Base-by-base conservation (phyloP, 2,888 invertebrate genomes). In the Mesochorus sp. region DNA sequence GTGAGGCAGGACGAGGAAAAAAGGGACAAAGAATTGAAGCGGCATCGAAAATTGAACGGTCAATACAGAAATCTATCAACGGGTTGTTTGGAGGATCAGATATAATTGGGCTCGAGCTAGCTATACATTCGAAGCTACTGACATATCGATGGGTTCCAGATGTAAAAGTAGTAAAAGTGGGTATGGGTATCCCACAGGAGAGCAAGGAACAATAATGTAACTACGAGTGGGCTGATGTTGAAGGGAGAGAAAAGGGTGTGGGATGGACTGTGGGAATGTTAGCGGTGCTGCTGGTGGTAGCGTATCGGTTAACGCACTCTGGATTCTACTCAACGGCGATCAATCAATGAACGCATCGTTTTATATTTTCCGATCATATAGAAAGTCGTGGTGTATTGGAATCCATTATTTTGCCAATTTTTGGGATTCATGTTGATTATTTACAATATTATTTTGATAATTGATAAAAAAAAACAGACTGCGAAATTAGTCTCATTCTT, bases 1-100 rank as follows among this genome's bases (percentile, higher is more conserved):
- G 67, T 44, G 49, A 44, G 17, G 14, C 6, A 10, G 24, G 8
- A 26, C 49, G 10, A 44, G 2, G 55, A 55, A 17, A n/a, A n/a
- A n/a, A n/a, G n/a, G n/a, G n/a, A 3, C 14, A 34, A 19, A 55
- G 67, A 55, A 44, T 57, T 31, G 26, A 31, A 70, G 68, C 44
- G 47, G 49, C 76, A 66, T 77, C 59, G 61, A 77, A 77, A 77
- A 73, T 73, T 62, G 68, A 68, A 67, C 67, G 68, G 77, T 77
- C 73, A 67, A 72, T 77, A 77, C 44, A 73, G 62, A 73, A 73
- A 68, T 77, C 77, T 73, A 73, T 77, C 77, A 77, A 26, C 47
- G 73, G 31, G 55, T 55, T 68, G 73, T 77, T 77, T 67, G 21
- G 68, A 77, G 73, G 77, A 68, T 62, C 37, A 55, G 19, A 34